phyloP scores from a whole-genome alignment of 2,797 vertebrate species.

The Poeciliopsis turneri region DNA sequence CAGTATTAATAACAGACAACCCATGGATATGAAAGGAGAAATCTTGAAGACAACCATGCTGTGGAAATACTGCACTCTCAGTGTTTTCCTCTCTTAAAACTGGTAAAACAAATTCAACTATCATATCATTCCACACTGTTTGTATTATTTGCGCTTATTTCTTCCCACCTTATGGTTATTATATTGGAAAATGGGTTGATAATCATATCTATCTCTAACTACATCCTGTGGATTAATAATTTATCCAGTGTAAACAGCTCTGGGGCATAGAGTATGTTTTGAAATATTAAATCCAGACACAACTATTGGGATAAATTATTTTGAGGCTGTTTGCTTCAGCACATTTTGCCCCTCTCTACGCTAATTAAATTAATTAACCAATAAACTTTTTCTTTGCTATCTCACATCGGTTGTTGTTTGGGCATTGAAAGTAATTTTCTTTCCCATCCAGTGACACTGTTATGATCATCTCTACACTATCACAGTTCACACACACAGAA shows the following conservation, averaged over 20 bases:
- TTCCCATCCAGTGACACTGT: constrained; percentile 42
- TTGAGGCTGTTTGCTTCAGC: not conserved
- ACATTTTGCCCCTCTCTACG: not conserved
- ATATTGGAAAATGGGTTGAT: constrained; percentile 3
- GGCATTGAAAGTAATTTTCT: constrained; percentile 63
- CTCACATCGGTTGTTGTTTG: constrained; percentile 31
- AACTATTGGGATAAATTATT: not conserved
- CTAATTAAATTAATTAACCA: not conserved
- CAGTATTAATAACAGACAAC: constrained; percentile 9
- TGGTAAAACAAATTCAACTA: constrained; percentile 16
- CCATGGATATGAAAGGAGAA: constrained; percentile 6
- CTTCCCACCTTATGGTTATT: not conserved
- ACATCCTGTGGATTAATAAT: not conserved
- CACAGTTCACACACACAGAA: constrained; percentile 45
- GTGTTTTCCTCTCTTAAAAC: constrained; percentile 18
- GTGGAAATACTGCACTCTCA: constrained; percentile 7
- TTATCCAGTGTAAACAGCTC: not conserved
- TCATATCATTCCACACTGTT: constrained; percentile 11
- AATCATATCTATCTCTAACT: not conserved
- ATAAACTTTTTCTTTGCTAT: constrained; percentile 29
- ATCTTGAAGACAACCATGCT: constrained; percentile 12
- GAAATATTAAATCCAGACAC: not conserved
- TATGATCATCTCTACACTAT: constrained; percentile 56
- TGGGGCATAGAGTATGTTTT: not conserved
- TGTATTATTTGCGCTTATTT: constrained; percentile 12